Evolutionary conservation across 35 echinoderm and acorn worm genomes (phyloP).

Genomic region (Ophioderma brevispina): DNA sequence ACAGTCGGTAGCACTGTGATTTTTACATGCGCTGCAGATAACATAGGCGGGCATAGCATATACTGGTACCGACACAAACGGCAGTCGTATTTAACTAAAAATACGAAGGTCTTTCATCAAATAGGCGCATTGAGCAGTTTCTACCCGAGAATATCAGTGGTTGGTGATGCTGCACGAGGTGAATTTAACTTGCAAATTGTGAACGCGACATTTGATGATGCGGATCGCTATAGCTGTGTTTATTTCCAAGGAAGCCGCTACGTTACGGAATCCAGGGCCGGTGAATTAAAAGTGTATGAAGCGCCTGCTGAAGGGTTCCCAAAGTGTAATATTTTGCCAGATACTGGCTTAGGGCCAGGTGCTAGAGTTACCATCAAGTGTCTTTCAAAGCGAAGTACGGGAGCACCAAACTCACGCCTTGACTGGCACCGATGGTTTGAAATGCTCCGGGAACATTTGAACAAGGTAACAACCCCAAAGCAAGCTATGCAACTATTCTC

Average conservation of each 20-base stretch:
- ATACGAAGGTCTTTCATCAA: constrained; percentile 13
- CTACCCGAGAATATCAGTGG: neutral
- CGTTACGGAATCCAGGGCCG: constrained; percentile 1
- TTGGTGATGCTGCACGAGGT: neutral
- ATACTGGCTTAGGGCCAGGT: constrained; percentile 14
- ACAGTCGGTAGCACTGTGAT: neutral
- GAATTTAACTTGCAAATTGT: constrained; percentile 10
- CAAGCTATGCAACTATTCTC: constrained; percentile 4
- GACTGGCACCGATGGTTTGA: constrained; percentile 44
- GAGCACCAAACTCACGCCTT: constrained; percentile 3
- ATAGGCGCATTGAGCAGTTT: neutral
- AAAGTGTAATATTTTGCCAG: neutral
- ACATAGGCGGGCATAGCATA: neutral
- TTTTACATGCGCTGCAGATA: neutral
- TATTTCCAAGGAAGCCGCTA: constrained; percentile 15
- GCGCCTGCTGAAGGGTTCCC: constrained; percentile 20
- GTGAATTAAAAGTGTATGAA: constrained; percentile 1
- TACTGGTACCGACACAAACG: constrained; percentile 22
- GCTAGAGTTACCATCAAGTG: neutral
- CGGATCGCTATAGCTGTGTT: constrained; percentile 25
- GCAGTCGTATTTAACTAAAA: constrained; percentile 7
- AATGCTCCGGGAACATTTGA: constrained; percentile 11
- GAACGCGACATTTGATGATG: neutral
- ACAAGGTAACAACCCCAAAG: constrained; percentile 15
- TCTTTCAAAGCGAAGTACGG: constrained; percentile 1